Percentiles rank a stretch among this genome's conserved stretches.
Conservation (phyloP, 2,113 vertebrate genomes). For the Cynoglossus semilaevis region DNA sequence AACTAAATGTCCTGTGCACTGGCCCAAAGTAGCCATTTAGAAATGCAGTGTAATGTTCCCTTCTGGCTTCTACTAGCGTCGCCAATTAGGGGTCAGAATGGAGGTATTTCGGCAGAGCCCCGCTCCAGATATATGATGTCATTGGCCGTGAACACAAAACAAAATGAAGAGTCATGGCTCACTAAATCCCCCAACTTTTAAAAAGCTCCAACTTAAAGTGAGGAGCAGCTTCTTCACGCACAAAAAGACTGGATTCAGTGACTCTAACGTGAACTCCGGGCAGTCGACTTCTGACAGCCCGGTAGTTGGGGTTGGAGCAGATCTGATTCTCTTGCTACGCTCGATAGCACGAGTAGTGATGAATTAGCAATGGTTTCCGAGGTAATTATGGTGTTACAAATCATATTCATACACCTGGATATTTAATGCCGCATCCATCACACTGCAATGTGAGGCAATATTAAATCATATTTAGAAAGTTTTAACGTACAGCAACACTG, state of each 20-base stretch:
- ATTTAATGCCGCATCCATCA: slow-evolving; percentile 3
- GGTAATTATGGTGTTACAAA: neutral
- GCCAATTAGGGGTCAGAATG: slow-evolving; percentile 67
- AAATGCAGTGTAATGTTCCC: slow-evolving; percentile 54
- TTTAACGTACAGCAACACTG: too few species aligned
- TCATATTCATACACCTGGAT: slow-evolving; percentile 6
- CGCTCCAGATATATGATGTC: slow-evolving; percentile 54
- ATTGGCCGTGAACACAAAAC: slow-evolving; percentile 36
- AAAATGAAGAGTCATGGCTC: slow-evolving; percentile 36
- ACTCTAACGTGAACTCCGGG: neutral
- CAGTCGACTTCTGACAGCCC: neutral
- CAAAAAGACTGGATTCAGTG: neutral
- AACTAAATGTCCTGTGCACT: slow-evolving; percentile 63
- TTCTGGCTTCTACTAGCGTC: slow-evolving; percentile 33
- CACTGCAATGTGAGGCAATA: neutral
- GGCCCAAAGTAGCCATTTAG: slow-evolving; percentile 63
- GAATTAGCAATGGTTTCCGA: neutral
- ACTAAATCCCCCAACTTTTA: slow-evolving; percentile 20
- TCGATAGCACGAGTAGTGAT: neutral
- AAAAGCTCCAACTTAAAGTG: slow-evolving; percentile 19
- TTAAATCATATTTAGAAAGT: too few species aligned
- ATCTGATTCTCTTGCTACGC: neutral
- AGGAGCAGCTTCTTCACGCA: neutral
- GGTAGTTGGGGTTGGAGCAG: neutral
- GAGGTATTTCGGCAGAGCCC: slow-evolving; percentile 34